These are phyloP conservation scores for Campopleginae sp. DNA, from an alignment of 2,888 invertebrate genomes.

Conservation along the genomic window DNA sequence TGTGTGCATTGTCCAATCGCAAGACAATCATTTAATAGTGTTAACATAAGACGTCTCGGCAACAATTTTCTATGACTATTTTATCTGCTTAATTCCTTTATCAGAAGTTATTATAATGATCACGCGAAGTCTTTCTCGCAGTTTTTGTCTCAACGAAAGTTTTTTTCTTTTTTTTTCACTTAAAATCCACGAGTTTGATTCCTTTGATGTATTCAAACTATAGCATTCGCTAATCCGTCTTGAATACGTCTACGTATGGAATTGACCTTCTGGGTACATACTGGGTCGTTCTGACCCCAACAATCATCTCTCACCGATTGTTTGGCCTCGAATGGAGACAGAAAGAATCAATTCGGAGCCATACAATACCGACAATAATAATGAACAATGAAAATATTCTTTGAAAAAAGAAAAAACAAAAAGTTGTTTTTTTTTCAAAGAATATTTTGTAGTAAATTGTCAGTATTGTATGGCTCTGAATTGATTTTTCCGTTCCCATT, in stretches of 20 bases:
- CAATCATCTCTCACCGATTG: no score
- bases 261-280: background rate
- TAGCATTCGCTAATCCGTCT: background rate
- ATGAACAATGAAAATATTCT: no score
- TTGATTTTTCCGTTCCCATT: no score
- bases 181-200: background rate
- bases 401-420: no score
- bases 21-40: slow-evolving; percentile 52
- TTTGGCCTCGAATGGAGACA: no score
- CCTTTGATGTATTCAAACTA: background rate
- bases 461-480: no score
- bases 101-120: background rate
- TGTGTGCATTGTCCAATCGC: slow-evolving; percentile 28
- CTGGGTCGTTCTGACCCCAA: no score
- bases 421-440: no score
- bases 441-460: no score
- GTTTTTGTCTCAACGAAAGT: background rate
- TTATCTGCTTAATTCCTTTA: slow-evolving; percentile 2
- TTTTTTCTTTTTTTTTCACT: background rate
- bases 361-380: no score
- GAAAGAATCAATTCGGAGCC: no score
- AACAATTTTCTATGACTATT: slow-evolving; percentile 38
- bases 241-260: background rate
- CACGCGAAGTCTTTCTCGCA: background rate
- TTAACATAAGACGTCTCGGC: slow-evolving; percentile 21